phyloP scores from a whole-genome alignment of 2,797 vertebrate genomes.

The Phaenicophaeus curvirostris region DNA sequence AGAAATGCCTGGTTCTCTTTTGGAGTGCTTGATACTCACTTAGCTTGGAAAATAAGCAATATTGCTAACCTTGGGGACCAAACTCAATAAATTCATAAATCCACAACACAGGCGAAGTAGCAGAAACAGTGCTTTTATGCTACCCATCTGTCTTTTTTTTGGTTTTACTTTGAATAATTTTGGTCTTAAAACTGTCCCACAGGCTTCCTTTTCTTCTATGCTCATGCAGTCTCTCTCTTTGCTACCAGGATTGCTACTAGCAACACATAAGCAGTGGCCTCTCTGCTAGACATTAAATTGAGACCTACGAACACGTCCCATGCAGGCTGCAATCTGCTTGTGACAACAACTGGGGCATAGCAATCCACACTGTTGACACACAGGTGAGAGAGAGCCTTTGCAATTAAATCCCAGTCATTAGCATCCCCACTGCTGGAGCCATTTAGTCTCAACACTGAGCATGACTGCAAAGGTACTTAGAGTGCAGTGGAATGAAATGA shows the following conservation, averaged over 20 bases:
- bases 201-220: not conserved
- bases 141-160: not conserved
- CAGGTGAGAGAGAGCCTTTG: not conserved
- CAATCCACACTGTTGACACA: not conserved
- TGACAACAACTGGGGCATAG: not conserved
- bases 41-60: not conserved
- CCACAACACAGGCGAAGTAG: not conserved
- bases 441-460: not conserved
- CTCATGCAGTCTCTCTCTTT: not conserved
- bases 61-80: not conserved
- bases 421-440: not conserved
- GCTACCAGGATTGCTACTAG: not conserved
- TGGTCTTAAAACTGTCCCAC: not conserved
- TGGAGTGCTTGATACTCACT: not conserved
- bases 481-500: not conserved
- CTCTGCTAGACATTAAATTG: not conserved
- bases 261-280: not conserved
- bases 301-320: not conserved
- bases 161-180: not conserved
- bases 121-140: not conserved
- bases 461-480: not conserved
- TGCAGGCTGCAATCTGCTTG: not conserved
- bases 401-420: not conserved
- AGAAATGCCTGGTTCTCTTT: not conserved
- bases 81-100: not conserved